These are phyloP conservation scores for Matsumurasca onukii DNA, from an alignment of 1,140 invertebrate genomes.

Conservation along the genomic window DNA sequence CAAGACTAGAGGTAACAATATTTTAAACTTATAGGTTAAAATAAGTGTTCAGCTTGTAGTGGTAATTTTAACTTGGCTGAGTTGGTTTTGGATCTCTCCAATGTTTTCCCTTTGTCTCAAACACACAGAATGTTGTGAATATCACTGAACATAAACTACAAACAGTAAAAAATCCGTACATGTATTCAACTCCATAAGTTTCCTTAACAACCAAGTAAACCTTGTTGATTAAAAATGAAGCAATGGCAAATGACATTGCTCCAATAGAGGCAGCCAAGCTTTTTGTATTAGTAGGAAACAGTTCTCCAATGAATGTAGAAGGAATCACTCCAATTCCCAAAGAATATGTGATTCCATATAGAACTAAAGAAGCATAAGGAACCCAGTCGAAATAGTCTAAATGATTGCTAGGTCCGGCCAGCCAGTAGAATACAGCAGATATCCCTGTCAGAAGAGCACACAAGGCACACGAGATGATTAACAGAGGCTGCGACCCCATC, in stretches of 20 bases:
- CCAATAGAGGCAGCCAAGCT: conserved; percentile 34
- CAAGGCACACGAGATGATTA: conserved; percentile 50
- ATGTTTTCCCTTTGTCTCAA: conserved; percentile 79
- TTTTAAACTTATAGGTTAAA: no score
- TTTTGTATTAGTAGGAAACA: conserved; percentile 37
- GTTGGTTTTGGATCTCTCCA: conserved; percentile 69
- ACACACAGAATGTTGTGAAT: conserved; percentile 64
- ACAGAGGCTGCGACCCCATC: conserved; percentile 49
- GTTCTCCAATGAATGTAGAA: conserved; percentile 37
- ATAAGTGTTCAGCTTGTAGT: no score
- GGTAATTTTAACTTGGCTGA: no score
- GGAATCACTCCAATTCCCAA: conserved; percentile 36
- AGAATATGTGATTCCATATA: conserved; percentile 35
- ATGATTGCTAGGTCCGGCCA: conserved; percentile 12
- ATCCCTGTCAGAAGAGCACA: conserved; percentile 29
- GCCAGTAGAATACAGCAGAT: conserved; percentile 36
- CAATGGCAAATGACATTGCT: conserved; percentile 36
- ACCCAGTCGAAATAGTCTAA: conserved; percentile 30
- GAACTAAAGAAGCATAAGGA: conserved; percentile 34
- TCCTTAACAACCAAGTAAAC: conserved; percentile 62
- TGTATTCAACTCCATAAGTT: conserved; percentile 63
- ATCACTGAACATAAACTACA: conserved; percentile 58
- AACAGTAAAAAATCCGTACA: conserved; percentile 81
- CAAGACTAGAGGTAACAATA: no score
- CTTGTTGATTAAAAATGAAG: conserved; percentile 69